Base-by-base conservation (phyloP, 2,113 vertebrate species). In the Callorhinus ursinus region DNA sequence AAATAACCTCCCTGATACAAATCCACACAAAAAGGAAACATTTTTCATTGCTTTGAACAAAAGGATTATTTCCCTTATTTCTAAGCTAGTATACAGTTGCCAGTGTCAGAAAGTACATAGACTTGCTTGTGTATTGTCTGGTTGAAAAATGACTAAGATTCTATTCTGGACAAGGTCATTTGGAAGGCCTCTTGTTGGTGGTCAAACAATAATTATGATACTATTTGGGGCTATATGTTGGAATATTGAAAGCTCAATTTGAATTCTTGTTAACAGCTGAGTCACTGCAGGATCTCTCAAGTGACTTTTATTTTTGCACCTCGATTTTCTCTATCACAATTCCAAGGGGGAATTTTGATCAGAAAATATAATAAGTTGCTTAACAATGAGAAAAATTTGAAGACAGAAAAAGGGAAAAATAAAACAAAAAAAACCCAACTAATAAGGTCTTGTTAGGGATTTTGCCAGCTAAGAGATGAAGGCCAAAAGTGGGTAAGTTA, bases 71-170 rank as follows among this genome's bases (percentile, higher is more conserved):
- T 95, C 18, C 15, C 18, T 95, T 94, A 65, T 94, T 84, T 28
- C 19, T 71, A 67, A 63, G 18, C 51, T 90, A 57, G 36, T 77
- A 57, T 53, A 51, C 24, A 33, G 26, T 76, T 8, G 9, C 65
- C 39, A 67, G 5, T 88, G 16, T 93, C 63, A 97, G 81, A 91
- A 95, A 95, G 67, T 67, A 80, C 82, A 79, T 46, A 91, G 69
- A 83, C 42, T 92, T 88, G 39, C 86, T 92, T 88, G 19, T 83
- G 7, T 55, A 14, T 71, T 90, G 87, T 96, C 95, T 96, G 59
- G 80, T 98, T 92, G 93, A 93, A 84, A 96, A 94, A 96, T 97
- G 86, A 97, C 74, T 96, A 88, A 89, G 21, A 71, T 28, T 96
- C 49, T 84, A 28, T 96, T 98, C 36, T 97, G 92, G 42, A 89